These are phyloP conservation scores for Ahaetulla prasina DNA, from an alignment of 2,113 vertebrate species.

Conservation along the genomic window DNA sequence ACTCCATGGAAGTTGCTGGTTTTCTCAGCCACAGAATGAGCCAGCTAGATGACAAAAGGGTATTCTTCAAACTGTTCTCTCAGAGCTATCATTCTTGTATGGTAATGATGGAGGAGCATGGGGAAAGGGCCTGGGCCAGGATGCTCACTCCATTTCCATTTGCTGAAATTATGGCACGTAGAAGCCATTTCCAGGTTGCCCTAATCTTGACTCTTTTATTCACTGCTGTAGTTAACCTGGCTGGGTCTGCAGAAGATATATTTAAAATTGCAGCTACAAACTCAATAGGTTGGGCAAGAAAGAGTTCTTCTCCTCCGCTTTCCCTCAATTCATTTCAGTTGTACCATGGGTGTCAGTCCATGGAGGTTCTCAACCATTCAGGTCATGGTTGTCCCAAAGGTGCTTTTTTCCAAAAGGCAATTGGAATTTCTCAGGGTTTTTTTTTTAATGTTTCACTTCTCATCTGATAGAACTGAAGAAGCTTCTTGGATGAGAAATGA, in stretches of 20 bases:
- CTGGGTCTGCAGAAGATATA: background rate
- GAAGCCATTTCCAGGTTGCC: background rate
- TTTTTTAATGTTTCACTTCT: background rate
- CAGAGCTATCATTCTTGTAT: background rate
- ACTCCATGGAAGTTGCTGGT: background rate
- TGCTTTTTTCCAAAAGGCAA: background rate
- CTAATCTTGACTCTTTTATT: background rate
- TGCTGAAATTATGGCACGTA: background rate
- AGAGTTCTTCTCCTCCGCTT: too few relatives aligned
- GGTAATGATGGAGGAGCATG: background rate
- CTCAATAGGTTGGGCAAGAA: background rate
- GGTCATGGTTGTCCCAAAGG: background rate
- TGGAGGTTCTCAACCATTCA: background rate
- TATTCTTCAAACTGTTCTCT: background rate
- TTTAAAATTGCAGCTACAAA: background rate
- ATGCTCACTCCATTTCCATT: background rate
- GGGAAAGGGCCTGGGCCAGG: background rate
- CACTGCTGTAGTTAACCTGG: background rate
- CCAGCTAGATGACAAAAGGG: background rate
- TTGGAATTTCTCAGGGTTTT: background rate
- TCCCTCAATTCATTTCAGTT: background rate
- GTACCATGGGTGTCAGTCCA: background rate
- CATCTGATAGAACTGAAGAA: background rate
- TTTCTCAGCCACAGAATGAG: background rate
- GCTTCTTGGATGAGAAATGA: background rate